These are phyloP conservation scores for Chymomyza fuscimana DNA, from an alignment of 2,888 invertebrate species.

Conservation along the genomic window DNA sequence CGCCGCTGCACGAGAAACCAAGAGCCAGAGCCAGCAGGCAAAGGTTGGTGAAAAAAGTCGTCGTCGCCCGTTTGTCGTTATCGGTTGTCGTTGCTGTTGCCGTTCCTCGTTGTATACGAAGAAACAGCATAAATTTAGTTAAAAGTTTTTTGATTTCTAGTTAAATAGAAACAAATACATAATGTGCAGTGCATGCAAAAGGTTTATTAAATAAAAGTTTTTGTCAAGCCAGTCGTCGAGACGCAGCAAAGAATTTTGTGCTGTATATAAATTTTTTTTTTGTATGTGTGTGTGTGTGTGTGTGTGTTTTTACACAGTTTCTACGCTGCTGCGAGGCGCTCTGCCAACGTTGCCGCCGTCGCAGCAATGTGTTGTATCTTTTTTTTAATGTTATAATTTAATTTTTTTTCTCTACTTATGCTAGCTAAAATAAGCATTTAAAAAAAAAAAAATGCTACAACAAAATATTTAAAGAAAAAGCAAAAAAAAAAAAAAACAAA, in stretches of 20 bases:
- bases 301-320: slow-evolving; percentile 22
- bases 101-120: slow-evolving; percentile 47
- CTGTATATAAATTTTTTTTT: slow-evolving; percentile 13
- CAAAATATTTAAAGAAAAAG: slow-evolving; percentile 36
- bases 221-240: slow-evolving; percentile 15
- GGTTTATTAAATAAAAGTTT: not conserved
- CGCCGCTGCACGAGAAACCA: not conserved
- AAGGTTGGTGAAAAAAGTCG: slow-evolving; percentile 54
- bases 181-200: slow-evolving; percentile 32
- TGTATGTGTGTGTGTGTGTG: slow-evolving; percentile 12
- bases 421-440: not conserved
- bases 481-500: slow-evolving; percentile 29
- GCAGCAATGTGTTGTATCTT: not conserved
- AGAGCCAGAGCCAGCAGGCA: slow-evolving; percentile 30
- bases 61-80: slow-evolving; percentile 40
- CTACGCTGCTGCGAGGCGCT: slow-evolving; percentile 53
- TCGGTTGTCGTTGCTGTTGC: slow-evolving; percentile 39
- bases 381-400: not conserved
- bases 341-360: slow-evolving; percentile 31
- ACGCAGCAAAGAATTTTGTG: slow-evolving; percentile 22
- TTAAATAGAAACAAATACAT: slow-evolving; percentile 17
- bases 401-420: not conserved
- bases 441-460: slow-evolving; percentile 17
- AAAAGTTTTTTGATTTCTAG: slow-evolving; percentile 36
- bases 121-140: slow-evolving; percentile 26